Percentiles rank a stretch among this genome's conserved stretches.
These are phyloP conservation scores for Lasiurus cinereus DNA, from an alignment of 2,113 vertebrate species.

Conservation along the genomic window DNA sequence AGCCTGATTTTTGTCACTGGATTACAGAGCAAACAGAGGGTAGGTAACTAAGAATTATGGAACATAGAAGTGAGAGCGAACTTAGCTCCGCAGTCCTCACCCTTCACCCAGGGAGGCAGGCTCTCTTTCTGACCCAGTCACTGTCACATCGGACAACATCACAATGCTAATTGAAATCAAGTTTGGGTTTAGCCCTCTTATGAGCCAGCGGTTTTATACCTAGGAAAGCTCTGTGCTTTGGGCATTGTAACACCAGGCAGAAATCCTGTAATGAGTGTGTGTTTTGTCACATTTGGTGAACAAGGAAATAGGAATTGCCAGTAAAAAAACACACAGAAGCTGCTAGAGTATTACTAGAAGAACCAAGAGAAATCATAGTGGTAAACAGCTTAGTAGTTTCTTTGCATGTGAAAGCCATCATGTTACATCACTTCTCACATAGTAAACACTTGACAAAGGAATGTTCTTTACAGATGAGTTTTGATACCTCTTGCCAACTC, in stretches of 20 bases:
- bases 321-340: neutral
- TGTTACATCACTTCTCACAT: neutral
- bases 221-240: conserved; percentile 7
- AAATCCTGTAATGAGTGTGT: neutral
- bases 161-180: conserved; percentile 25
- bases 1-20: neutral
- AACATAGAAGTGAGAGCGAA: neutral
- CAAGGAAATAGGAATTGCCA: neutral
- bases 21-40: neutral
- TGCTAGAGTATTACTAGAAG: neutral
- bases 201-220: neutral
- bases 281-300: neutral
- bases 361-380: neutral
- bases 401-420: neutral
- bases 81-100: neutral
- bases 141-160: neutral
- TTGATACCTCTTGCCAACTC: neutral
- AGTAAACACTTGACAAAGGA: neutral
- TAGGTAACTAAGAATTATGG: neutral
- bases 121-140: neutral
- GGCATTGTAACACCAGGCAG: neutral
- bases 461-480: neutral
- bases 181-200: neutral
- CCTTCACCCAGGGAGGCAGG: neutral
- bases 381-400: neutral